phyloP scores from a whole-genome alignment of 1,140 invertebrate species.

The Temnothorax nylanderi region DNA sequence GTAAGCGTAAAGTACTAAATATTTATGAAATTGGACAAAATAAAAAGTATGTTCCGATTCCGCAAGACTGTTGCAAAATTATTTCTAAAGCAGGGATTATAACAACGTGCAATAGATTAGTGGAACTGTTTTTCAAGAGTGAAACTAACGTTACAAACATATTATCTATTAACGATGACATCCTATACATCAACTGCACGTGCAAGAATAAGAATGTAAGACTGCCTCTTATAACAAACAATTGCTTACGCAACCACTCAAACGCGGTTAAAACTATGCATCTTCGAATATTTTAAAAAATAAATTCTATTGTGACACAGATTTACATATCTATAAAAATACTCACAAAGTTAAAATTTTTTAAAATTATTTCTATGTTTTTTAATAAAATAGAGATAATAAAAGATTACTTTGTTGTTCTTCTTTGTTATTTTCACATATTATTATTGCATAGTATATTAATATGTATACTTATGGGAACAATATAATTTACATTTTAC shows the following conservation, averaged over 20 bases:
- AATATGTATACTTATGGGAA: not conserved
- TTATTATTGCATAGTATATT: not conserved
- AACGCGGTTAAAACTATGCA: not conserved
- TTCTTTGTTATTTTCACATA: not conserved
- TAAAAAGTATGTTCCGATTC: not conserved
- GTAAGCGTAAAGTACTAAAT: no score
- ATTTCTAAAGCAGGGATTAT: not conserved
- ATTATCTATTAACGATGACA: not conserved
- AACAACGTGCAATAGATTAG: not conserved
- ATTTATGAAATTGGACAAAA: not conserved
- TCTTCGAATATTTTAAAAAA: not conserved
- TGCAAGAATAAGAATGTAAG: not conserved
- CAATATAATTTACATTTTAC: not conserved
- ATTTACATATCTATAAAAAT: not conserved
- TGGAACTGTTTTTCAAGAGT: not conserved
- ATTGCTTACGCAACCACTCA: not conserved
- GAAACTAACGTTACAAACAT: not conserved
- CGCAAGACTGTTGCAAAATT: not conserved
- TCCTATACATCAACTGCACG: not conserved
- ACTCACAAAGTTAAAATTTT: not conserved
- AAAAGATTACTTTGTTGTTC: not conserved
- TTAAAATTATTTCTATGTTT: not conserved
- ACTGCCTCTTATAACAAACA: not conserved
- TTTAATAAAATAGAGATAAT: not conserved
- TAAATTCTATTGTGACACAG: not conserved